Conservation (phyloP, 2,113 vertebrate genomes). For the Hirundichthys speculiger region DNA sequence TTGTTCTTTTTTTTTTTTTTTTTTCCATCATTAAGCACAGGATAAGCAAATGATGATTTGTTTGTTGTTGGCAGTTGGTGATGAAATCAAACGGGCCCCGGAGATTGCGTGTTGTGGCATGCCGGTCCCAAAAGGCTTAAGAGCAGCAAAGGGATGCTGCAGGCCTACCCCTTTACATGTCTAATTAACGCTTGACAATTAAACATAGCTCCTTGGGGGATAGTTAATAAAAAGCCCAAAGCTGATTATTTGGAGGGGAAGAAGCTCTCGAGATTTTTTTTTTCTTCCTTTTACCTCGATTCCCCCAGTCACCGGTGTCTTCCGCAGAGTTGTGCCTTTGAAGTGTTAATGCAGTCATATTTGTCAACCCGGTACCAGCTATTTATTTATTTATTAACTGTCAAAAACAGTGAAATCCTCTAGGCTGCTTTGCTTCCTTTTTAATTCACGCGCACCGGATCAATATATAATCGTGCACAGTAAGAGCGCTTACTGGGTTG, state of each 20-base stretch:
- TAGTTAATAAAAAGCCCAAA: conserved; percentile 67
- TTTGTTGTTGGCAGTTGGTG: conserved; percentile 44
- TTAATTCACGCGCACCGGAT: too few relatives aligned
- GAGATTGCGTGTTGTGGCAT: conserved; percentile 71
- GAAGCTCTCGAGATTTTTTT: conserved; percentile 56
- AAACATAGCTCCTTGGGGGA: conserved; percentile 65
- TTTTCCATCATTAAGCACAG: not conserved
- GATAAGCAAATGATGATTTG: conserved; percentile 21
- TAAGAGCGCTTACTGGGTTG: too few relatives aligned
- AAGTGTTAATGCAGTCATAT: not conserved
- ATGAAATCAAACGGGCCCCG: conserved; percentile 44
- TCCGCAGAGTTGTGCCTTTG: not conserved
- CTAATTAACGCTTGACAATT: conserved; percentile 82
- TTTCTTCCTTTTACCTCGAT: conserved; percentile 35
- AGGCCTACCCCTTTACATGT: conserved; percentile 64
- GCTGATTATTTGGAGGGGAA: conserved; percentile 66
- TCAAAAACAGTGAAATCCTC: too few relatives aligned
- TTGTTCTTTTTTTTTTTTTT: conserved; percentile 1
- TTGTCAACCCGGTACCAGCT: too few relatives aligned
- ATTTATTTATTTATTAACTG: too few relatives aligned
- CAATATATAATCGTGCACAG: too few relatives aligned
- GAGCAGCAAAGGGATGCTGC: conserved; percentile 48
- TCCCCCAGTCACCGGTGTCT: conserved; percentile 22
- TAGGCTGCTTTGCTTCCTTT: too few relatives aligned
- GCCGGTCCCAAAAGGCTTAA: conserved; percentile 67